Evolutionary conservation across 2,888 invertebrate species (phyloP), one percentile per base, ranked within the genome.

Genomic region (Hyalella azteca): DNA sequence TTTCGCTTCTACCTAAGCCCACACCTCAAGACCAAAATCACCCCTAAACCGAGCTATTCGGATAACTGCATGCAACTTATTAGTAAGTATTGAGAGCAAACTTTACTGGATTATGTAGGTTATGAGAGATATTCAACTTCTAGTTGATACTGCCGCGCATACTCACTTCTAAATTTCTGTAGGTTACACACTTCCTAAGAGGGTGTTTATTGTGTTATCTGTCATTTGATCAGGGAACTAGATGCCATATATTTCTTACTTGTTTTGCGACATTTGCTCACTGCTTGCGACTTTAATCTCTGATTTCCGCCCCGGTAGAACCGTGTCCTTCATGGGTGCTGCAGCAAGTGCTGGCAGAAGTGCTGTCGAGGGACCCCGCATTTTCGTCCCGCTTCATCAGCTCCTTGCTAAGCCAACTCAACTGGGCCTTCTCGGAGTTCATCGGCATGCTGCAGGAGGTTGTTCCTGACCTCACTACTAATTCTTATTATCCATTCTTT

Each of bases 341-440:
- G 85, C 93, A 93, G 88, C 87, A 89, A 40, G 89, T 93, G 1
- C 90, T 95, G 59, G 90, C 90, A 50, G 90, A 91, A 15, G 91
- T 92, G 77, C 87, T 95, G 45, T 85, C 89, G 0, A 88, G 89
- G 2, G 92, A 93, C 86, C 91, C 92, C 9, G 91, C 91, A 45
- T 89, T 91, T 29, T 91, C 94, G 0, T 92, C 92, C 0, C 88
- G 91, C 0, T 94, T 93, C 86, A 89, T 95, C 15, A 94, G 94
- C 88, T 94, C 93, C 0, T 89, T 95, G 36, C 89, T 95, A 7
- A 94, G 93, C 86, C 94, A 95, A 86, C 89, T 95, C 5, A 95
- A 95, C 88, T 95, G 95, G 95, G 93, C 94, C 0, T 95, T 95
- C 87, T 95, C 95, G 0, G 95, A 95, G 87, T 95, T 95, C 86